Evolutionary conservation across 2,888 invertebrate species (phyloP).

Genomic region (Linnaemya tessellans): DNA sequence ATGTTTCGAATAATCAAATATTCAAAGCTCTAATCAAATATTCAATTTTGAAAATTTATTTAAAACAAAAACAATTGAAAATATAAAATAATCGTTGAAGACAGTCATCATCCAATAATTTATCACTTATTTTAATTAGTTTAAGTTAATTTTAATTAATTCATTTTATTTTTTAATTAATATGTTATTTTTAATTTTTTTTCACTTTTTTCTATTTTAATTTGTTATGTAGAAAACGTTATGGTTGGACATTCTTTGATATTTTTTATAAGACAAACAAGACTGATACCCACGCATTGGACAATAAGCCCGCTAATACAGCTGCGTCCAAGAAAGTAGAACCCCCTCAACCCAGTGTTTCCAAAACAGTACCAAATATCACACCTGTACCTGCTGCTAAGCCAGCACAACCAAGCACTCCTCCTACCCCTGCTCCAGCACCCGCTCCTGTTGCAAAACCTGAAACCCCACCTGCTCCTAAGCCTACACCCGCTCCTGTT

Average conservation of each 20-base stretch:
- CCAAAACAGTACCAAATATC: slow-evolving; percentile 67
- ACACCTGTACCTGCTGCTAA: slow-evolving; percentile 31
- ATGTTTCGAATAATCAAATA: too few species aligned
- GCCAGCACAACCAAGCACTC: slow-evolving; percentile 32
- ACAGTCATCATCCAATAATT: not conserved
- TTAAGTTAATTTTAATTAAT: too few species aligned
- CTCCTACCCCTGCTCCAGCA: slow-evolving; percentile 3
- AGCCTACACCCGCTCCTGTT: slow-evolving; percentile 52
- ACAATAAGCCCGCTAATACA: slow-evolving; percentile 71
- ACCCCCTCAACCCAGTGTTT: slow-evolving; percentile 22
- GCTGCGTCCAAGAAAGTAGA: slow-evolving; percentile 46
- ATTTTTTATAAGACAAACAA: slow-evolving; percentile 80
- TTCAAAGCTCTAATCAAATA: too few species aligned
- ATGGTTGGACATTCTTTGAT: slow-evolving; percentile 82
- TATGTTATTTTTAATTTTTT: slow-evolving; percentile 71
- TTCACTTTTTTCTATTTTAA: slow-evolving; percentile 73
- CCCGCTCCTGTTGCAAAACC: slow-evolving; percentile 14
- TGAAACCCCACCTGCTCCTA: slow-evolving; percentile 13
- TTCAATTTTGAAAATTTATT: too few species aligned
- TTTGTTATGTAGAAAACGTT: slow-evolving; percentile 81
- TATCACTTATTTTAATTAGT: slow-evolving; percentile 18
- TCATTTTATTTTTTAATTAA: slow-evolving; percentile 44
- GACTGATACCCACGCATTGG: slow-evolving; percentile 77
- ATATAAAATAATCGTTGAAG: too few species aligned
- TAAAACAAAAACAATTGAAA: too few species aligned